Evolutionary conservation across 2,888 invertebrate genomes (phyloP).

Genomic region (Tuta absoluta): DNA sequence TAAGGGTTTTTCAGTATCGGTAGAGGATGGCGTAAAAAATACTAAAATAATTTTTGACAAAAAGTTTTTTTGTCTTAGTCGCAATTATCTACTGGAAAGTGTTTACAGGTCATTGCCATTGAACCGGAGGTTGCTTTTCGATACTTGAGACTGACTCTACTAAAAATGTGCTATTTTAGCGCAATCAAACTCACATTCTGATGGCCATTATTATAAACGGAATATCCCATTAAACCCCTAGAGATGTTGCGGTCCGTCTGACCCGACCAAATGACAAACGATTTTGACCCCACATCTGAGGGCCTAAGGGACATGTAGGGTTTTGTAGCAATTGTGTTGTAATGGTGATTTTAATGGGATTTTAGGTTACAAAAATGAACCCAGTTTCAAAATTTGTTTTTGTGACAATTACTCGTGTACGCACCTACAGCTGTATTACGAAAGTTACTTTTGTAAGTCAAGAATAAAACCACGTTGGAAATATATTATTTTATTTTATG

Average conservation of each 20-base stretch:
- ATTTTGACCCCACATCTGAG: not conserved
- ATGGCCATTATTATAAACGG: not conserved
- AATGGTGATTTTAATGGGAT: not conserved
- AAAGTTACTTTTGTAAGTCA: not conserved
- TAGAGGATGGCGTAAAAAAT: too few relatives aligned
- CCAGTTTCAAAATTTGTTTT: not conserved
- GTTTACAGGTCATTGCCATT: too few relatives aligned
- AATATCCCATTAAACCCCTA: not conserved
- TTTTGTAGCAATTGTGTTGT: not conserved
- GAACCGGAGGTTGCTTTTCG: too few relatives aligned
- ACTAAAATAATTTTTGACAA: too few relatives aligned
- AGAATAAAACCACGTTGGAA: not conserved
- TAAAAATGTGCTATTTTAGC: too few relatives aligned
- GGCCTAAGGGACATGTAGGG: not conserved
- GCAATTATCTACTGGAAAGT: too few relatives aligned
- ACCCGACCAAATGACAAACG: not conserved
- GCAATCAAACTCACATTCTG: too few relatives aligned
- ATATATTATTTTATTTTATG: not conserved
- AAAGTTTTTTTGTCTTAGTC: too few relatives aligned
- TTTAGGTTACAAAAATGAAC: not conserved
- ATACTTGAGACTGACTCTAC: too few relatives aligned
- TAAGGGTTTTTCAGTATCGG: too few relatives aligned
- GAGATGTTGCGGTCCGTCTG: not conserved
- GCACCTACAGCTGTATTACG: not conserved
- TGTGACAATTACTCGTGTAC: too few relatives aligned